Evolutionary conservation across 2,888 invertebrate genomes (phyloP), one percentile per base, ranked within the genome.

Genomic region (Lydus trimaculatus): DNA sequence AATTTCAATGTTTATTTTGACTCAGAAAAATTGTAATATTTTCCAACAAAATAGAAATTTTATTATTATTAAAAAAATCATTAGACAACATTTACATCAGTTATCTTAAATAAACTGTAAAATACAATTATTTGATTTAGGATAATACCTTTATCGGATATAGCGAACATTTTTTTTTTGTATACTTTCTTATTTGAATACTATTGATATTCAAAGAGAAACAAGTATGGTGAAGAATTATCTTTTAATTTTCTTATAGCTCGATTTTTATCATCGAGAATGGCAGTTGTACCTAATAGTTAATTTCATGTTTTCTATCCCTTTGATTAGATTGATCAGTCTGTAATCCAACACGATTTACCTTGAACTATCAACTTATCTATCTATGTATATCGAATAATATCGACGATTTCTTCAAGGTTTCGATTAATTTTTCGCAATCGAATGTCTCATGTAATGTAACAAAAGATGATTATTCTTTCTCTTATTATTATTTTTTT

Each of bases 331-430:
- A 43, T 43, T 43, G 48, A 23, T 48, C 20, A 33, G 65, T 31
- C 43, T 61, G 65, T 63, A 68, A 68, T 43, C 39, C 39, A 62
- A 68, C 61, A 68, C 43, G 48, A 56, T 59, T 71, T 61, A 64
- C 73, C 73, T 73, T 73, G 71, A 73, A 73, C 73, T 73, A 73
- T 73, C 70, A 65, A 70, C 70, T 73, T 65, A 66, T 69, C 69
- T n/a, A n/a, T 61, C 31, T 25, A 13, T 25, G 20, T 25, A 61
- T 69, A 68, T 65, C 65, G 65, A 65, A 65, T 67, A 68, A 64
- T 56, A 56, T 56, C 48, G 48, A 20, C 48, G 20, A 48, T 48
- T 48, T 48, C 20, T 62, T 65, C 69, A 69, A 69, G 69, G 69
- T 7, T 67, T 43, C 25, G 52, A 25, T 56, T 33, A 59, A 48